Conservation (phyloP, 2,113 vertebrate genomes). For the Dromiciops gliroides region DNA sequence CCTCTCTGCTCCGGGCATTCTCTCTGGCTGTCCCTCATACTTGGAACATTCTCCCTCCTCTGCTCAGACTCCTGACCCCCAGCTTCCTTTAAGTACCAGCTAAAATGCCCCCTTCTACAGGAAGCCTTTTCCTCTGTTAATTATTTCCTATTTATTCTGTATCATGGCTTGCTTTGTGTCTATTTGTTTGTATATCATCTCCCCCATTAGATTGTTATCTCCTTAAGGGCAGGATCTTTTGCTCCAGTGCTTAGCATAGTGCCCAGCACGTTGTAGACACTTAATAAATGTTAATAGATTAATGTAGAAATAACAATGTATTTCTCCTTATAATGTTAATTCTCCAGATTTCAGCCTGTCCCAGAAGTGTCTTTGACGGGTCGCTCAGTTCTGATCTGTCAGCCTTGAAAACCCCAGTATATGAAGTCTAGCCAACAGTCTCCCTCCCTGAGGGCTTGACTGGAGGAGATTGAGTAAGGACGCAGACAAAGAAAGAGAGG, state of each 20-base stretch:
- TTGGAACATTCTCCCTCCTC: neutral
- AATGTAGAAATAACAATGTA: neutral
- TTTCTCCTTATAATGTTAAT: neutral
- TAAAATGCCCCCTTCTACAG: neutral
- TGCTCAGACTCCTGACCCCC: neutral
- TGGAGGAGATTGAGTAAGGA: neutral
- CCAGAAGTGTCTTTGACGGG: neutral
- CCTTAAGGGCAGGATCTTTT: neutral
- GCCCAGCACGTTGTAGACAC: neutral
- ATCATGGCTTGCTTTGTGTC: neutral
- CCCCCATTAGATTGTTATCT: neutral
- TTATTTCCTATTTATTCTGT: neutral
- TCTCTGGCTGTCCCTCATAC: neutral
- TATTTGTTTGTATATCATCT: neutral
- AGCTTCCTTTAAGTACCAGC: neutral
- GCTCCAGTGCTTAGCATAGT: neutral
- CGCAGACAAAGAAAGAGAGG: neutral
- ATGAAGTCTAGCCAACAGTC: neutral
- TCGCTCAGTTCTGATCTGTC: neutral
- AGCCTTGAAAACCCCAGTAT: neutral
- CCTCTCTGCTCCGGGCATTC: neutral
- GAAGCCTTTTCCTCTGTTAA: neutral
- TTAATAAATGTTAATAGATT: neutral
- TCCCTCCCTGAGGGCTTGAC: no score
- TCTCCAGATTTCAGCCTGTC: neutral